Evolutionary conservation across 1,140 invertebrate species (phyloP).

Genomic region (Drosophila sechellia): DNA sequence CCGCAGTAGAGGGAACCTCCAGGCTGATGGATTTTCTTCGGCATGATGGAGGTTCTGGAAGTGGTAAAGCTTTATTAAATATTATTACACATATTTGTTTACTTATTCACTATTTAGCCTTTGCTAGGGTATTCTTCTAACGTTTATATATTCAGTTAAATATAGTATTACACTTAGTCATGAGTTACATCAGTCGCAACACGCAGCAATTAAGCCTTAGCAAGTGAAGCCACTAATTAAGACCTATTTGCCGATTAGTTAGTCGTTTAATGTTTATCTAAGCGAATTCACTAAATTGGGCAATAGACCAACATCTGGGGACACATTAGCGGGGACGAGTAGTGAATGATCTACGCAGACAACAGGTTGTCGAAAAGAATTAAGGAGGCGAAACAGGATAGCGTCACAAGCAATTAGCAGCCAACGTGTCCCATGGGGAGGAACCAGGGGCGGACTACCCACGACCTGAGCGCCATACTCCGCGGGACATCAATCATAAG

Average conservation of each 20-base stretch:
- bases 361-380: slow-evolving; percentile 33
- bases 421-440: slow-evolving; percentile 29
- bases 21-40: slow-evolving; percentile 41
- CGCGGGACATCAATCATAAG: slow-evolving; percentile 69
- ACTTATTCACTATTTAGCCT: too few species aligned
- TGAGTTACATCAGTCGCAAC: not conserved
- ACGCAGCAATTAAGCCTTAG: not conserved
- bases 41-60: slow-evolving; percentile 43
- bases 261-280: slow-evolving; percentile 1
- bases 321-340: not conserved
- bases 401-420: slow-evolving; percentile 40
- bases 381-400: slow-evolving; percentile 5
- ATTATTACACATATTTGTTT: too few species aligned
- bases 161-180: not conserved
- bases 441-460: slow-evolving; percentile 8
- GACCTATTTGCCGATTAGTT: slow-evolving; percentile 1
- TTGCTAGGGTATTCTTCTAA: too few species aligned
- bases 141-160: not conserved
- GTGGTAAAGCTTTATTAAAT: not conserved
- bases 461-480: slow-evolving; percentile 5
- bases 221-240: not conserved
- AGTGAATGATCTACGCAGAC: slow-evolving; percentile 27
- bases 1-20: slow-evolving; percentile 62
- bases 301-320: not conserved
- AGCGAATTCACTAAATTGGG: slow-evolving; percentile 10